Conservation (phyloP, 2,797 vertebrate species). For the Smutsia gigantea region DNA sequence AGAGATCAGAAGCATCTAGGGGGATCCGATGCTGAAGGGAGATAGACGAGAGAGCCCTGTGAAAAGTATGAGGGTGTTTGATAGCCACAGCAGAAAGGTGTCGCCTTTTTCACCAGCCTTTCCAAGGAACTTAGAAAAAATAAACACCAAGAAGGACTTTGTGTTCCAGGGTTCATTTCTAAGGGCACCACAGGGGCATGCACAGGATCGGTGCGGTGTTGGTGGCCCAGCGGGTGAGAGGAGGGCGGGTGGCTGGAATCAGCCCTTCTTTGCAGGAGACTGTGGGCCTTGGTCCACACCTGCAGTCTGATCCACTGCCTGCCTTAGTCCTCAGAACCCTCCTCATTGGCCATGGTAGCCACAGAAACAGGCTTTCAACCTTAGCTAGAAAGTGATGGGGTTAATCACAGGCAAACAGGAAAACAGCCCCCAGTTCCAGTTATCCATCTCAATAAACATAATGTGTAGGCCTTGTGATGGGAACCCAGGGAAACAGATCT, state of each 20-base stretch:
- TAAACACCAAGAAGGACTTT: background rate
- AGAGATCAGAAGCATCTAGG: background rate
- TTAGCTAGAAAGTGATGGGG: background rate
- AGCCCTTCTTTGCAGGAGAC: background rate
- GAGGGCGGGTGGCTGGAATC: background rate
- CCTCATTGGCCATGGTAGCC: background rate
- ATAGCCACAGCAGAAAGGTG: background rate
- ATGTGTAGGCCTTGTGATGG: background rate
- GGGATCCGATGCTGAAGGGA: background rate
- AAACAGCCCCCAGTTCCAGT: background rate
- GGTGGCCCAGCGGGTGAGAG: background rate
- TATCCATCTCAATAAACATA: background rate
- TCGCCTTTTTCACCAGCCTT: background rate
- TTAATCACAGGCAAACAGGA: background rate
- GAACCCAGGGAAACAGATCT: background rate
- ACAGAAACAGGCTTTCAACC: background rate
- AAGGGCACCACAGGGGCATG: rapidly evolving
- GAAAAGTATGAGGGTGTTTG: rapidly evolving
- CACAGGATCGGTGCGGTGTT: background rate
- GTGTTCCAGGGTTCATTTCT: background rate
- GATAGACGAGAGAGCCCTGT: background rate
- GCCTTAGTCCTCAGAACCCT: background rate
- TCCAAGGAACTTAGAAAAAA: background rate
- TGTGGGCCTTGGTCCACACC: background rate
- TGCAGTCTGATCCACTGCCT: background rate